A percentile compares a stretch with the other conserved stretches of the same genome.
These are phyloP conservation scores for Cydia pomonella DNA, from an alignment of 1,140 invertebrate species.

Conservation along the genomic window DNA sequence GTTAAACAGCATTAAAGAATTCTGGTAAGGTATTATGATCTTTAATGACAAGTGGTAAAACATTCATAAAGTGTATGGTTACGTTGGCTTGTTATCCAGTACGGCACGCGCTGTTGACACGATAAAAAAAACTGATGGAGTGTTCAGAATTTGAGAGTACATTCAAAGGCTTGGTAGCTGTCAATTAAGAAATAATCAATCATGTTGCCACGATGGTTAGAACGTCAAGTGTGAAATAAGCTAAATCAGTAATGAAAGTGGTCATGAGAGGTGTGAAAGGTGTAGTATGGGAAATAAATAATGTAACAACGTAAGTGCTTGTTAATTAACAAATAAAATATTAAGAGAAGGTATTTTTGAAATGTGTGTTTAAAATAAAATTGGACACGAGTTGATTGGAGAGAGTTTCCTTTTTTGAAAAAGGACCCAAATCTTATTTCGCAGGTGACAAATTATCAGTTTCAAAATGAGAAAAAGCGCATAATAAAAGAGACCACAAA, in stretches of 20 bases:
- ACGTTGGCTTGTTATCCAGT: constrained; percentile 9
- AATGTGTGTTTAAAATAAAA: too few species aligned
- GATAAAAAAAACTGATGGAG: constrained; percentile 28
- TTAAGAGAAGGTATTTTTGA: not conserved
- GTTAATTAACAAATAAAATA: not conserved
- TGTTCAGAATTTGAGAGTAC: constrained; percentile 11
- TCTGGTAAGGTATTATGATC: constrained; percentile 12
- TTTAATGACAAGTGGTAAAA: constrained; percentile 15
- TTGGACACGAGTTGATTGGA: too few species aligned
- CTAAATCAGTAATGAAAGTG: constrained; percentile 11
- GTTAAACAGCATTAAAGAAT: not conserved
- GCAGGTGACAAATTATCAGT: too few species aligned
- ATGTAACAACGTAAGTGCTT: not conserved
- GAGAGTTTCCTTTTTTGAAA: too few species aligned
- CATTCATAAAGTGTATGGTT: constrained; percentile 21
- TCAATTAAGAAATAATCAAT: constrained; percentile 29
- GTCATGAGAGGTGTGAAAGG: constrained; percentile 3
- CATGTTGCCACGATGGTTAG: not conserved
- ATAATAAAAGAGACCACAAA: too few species aligned
- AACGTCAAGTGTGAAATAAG: constrained; percentile 10
- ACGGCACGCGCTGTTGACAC: constrained; percentile 28
- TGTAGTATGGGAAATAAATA: not conserved
- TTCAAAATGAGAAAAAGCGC: too few species aligned
- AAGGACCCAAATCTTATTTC: too few species aligned
- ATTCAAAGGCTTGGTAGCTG: not conserved